Percentiles rank a stretch among this genome's conserved stretches.
Conservation (phyloP, 2,113 vertebrate species). For the Eleginops maclovinus region DNA sequence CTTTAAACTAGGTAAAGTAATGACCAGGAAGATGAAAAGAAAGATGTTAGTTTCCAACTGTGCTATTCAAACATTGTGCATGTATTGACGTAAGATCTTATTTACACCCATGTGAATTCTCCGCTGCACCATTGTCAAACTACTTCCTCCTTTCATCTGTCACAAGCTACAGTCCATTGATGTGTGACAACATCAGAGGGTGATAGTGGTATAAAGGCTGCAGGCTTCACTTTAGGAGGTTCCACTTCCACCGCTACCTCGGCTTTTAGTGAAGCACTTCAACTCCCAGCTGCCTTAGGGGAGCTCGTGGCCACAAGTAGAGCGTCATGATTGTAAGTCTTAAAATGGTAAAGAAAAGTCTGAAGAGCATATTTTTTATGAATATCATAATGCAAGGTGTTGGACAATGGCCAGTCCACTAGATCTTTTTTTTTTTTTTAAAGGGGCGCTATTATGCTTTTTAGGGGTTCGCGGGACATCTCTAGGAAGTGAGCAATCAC, state of each 20-base stretch:
- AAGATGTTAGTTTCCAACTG: background rate
- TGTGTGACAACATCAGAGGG: conserved; percentile 42
- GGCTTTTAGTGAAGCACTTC: conserved; percentile 34
- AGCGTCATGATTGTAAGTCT: background rate
- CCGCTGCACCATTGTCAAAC: conserved; percentile 9
- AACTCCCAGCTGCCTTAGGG: conserved; percentile 17
- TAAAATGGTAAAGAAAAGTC: background rate
- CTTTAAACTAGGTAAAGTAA: conserved; percentile 18
- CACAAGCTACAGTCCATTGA: conserved; percentile 32
- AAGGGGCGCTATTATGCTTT: too few relatives aligned
- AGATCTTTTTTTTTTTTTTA: too few relatives aligned
- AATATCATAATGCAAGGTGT: too few relatives aligned
- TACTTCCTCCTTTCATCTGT: background rate
- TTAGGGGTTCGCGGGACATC: too few relatives aligned
- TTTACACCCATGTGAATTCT: background rate
- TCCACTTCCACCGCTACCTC: conserved; percentile 18
- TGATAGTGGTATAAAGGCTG: conserved; percentile 33
- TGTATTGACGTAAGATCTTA: background rate
- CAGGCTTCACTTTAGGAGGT: conserved; percentile 47
- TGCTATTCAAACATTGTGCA: background rate
- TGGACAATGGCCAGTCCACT: too few relatives aligned
- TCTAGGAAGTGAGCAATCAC: too few relatives aligned
- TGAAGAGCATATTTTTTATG: too few relatives aligned
- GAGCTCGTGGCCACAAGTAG: conserved; percentile 22
- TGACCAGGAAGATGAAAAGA: conserved; percentile 4